These are phyloP conservation scores for Ostrea edulis DNA, from an alignment of 1,140 invertebrate species.

Conservation along the genomic window DNA sequence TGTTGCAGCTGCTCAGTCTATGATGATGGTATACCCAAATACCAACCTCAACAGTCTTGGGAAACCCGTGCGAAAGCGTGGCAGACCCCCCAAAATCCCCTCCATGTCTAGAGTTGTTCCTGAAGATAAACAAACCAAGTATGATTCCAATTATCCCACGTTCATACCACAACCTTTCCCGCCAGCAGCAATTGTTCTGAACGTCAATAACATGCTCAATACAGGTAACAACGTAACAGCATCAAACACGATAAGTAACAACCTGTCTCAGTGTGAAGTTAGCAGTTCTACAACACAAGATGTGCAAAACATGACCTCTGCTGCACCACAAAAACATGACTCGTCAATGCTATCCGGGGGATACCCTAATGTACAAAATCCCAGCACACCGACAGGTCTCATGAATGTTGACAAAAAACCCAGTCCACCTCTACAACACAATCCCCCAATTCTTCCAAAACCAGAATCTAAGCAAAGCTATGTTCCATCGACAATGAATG, in stretches of 20 bases:
- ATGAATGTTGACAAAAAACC: not conserved
- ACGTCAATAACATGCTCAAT: constrained; percentile 60
- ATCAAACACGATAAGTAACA: constrained; percentile 43
- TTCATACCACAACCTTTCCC: constrained; percentile 46
- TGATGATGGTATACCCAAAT: constrained; percentile 73
- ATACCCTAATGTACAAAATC: not conserved
- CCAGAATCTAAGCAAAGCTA: not conserved
- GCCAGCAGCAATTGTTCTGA: constrained; percentile 52
- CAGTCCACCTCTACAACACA: not conserved
- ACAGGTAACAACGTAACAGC: constrained; percentile 46
- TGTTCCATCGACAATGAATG: not conserved
- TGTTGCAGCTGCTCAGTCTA: constrained; percentile 57
- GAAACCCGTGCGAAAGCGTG: constrained; percentile 67
- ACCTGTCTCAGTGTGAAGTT: not conserved
- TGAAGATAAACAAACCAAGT: constrained; percentile 48
- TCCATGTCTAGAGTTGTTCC: constrained; percentile 66
- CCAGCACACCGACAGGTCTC: not conserved
- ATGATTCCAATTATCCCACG: constrained; percentile 42
- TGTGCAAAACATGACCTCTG: not conserved
- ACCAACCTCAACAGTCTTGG: constrained; percentile 56
- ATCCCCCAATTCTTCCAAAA: constrained; percentile 8
- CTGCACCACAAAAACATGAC: not conserved
- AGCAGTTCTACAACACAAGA: not conserved
- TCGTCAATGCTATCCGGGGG: not conserved
- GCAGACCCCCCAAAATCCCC: constrained; percentile 72